Base-by-base conservation (phyloP, 2,888 invertebrate genomes). In the Camponotus fellah region DNA sequence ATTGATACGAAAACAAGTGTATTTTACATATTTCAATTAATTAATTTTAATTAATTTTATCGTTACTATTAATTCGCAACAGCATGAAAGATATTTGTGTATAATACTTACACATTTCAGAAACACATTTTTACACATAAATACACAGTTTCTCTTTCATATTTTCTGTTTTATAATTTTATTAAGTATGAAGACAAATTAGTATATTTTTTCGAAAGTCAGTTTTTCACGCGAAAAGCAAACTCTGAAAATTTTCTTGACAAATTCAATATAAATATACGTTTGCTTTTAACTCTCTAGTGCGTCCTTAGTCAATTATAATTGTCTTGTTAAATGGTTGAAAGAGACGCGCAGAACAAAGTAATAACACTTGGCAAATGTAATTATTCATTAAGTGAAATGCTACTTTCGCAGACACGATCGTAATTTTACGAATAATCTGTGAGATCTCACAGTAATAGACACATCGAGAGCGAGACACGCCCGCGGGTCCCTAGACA, bases 331-430 rank as follows among this genome's bases (percentile, higher is more conserved):
- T n/a, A 65, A 76, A 34, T 75, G 56, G n/a, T 12, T 53, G 26
- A 66, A 66, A 2, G 6, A 10, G 21, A 26, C 9, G 26, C 2
- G 12, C 37, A 34, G 37, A 49, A 66, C 40, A 4, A 26, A 65
- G 37, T 65, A 65, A 76, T 65, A 76, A 76, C 12, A 34, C n/a
- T 3, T 53, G 5, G 9, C 9, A 56, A 40, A 76, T 79, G 58
- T 69, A 69, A 69, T 53, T 53, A 6, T 58, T 58, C 58, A 40
- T 58, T 43, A 77, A 76, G 17, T 53, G 5, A 79, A 69, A 79
- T 58, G 6, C 12, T 10, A 14, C 21, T 69, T 58, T 58, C n/a
- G 43, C 10, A 14, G 21, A 12, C n/a, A 5, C 5, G 0, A 69
- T 77, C 5, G 8, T 40, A 60, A 32, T 43, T 58, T 43, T 21